Conservation (phyloP, 2,113 vertebrate genomes). For the Serilophus lunatus region DNA sequence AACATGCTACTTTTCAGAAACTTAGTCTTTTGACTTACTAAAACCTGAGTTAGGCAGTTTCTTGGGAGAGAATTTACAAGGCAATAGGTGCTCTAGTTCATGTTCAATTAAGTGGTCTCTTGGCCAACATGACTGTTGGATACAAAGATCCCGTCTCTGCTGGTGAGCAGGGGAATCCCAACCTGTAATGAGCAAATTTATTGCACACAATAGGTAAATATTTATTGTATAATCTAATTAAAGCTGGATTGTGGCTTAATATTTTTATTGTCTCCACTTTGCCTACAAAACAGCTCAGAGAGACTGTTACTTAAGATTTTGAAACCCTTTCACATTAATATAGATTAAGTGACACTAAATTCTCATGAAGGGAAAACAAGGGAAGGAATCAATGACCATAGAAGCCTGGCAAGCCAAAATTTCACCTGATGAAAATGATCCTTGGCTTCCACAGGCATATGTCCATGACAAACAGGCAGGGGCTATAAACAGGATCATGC, state of each 20-base stretch:
- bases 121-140: too few species aligned
- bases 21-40: background rate
- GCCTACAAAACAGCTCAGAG: background rate
- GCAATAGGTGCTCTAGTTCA: background rate
- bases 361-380: background rate
- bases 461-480: rapidly evolving
- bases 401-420: background rate
- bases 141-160: background rate
- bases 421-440: background rate
- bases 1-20: background rate
- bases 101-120: background rate
- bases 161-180: background rate
- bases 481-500: background rate
- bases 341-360: background rate
- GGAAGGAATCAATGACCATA: background rate
- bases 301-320: background rate
- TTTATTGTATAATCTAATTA: background rate
- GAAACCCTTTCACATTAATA: background rate
- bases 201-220: background rate
- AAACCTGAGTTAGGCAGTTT: background rate
- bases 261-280: background rate
- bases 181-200: background rate
- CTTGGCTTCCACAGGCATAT: background rate
- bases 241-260: background rate
- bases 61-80: background rate